Conservation (phyloP, 2,888 invertebrate species). For the Digitonthophagus gazella region DNA sequence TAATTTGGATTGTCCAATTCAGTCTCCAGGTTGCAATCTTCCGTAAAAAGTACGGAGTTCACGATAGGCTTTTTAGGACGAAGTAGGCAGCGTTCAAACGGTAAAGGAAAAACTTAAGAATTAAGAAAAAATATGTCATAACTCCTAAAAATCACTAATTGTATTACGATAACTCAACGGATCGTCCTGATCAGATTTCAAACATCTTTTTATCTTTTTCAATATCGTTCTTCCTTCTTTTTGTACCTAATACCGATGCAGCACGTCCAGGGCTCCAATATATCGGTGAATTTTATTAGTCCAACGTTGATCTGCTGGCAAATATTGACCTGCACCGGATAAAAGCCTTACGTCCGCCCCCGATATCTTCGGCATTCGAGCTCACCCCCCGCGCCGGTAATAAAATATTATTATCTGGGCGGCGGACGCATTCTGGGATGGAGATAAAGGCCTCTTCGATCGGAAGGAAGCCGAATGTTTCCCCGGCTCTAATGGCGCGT, state of each 20-base stretch:
- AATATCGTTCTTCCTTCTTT: background rate
- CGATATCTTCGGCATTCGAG: constrained; percentile 4
- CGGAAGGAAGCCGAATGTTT: background rate
- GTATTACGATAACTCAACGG: too few species aligned
- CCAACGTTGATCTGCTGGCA: constrained; percentile 7
- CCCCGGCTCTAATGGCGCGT: background rate
- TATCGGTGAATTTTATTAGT: constrained; percentile 17
- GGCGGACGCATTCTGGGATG: background rate
- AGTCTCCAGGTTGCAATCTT: too few species aligned
- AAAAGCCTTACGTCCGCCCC: constrained; percentile 1
- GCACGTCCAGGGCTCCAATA: constrained; percentile 13
- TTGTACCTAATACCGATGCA: constrained; percentile 4
- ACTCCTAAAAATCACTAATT: too few species aligned
- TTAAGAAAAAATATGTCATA: too few species aligned
- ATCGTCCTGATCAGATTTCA: too few species aligned
- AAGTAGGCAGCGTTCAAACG: too few species aligned
- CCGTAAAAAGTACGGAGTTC: too few species aligned
- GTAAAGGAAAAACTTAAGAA: too few species aligned
- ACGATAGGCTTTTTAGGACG: too few species aligned
- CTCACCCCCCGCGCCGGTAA: constrained; percentile 10
- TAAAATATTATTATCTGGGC: constrained; percentile 15
- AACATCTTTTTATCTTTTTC: background rate
- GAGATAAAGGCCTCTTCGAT: background rate
- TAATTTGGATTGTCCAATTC: too few species aligned
- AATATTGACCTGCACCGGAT: constrained; percentile 15